Conservation (phyloP, 2,888 invertebrate genomes). For the Cephus rjabovi region DNA sequence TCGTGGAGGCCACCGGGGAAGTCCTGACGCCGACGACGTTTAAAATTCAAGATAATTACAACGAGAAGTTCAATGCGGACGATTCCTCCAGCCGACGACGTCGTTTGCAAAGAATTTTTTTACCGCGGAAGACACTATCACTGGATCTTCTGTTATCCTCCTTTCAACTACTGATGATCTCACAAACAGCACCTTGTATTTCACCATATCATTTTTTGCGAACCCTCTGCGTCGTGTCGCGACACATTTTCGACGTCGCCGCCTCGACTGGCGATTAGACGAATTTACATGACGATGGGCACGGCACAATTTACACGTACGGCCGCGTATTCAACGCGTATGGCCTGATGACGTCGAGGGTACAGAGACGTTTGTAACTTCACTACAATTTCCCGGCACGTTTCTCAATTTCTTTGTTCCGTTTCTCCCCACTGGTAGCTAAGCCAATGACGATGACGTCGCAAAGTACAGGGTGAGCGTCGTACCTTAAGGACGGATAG, state of each 20-base stretch:
- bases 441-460: not conserved
- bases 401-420: not conserved
- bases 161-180: not conserved
- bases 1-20: not conserved
- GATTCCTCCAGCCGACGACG: not conserved
- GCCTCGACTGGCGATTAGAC: not conserved
- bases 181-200: not conserved
- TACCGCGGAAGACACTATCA: not conserved
- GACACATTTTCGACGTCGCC: slow-evolving; percentile 34
- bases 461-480: not conserved
- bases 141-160: not conserved
- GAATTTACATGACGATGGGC: not conserved
- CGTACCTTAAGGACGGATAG: not conserved
- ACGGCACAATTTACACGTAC: not conserved
- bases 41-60: not conserved
- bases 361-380: not conserved
- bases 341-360: slow-evolving; percentile 11
- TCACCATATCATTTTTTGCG: slow-evolving; percentile 42
- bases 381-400: not conserved
- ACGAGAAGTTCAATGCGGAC: not conserved
- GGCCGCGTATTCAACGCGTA: slow-evolving; percentile 11
- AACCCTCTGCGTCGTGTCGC: slow-evolving; percentile 39
- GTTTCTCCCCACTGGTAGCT: not conserved
- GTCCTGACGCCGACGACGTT: not conserved
- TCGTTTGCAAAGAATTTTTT: not conserved